A percentile compares a stretch with the other conserved stretches of the same genome.
phyloP scores from a whole-genome alignment of 2,113 vertebrate species.

The Pangasianodon hypophthalmus region DNA sequence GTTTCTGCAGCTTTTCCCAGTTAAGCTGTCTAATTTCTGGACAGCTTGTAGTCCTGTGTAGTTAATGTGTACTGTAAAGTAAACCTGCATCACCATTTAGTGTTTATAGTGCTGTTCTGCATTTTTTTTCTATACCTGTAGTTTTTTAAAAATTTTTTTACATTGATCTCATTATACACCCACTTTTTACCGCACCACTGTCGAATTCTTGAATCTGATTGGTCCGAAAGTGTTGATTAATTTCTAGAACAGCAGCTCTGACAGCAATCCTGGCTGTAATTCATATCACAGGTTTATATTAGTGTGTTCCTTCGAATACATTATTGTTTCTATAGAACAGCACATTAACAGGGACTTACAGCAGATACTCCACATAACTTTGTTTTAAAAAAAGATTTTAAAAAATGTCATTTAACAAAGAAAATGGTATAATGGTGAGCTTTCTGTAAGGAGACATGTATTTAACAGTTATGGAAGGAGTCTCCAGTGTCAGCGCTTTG shows the following conservation, averaged over 20 bases:
- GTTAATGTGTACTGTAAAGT: not conserved
- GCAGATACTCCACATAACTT: too few species aligned
- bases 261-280: not conserved
- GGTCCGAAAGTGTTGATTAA: not conserved
- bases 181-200: not conserved
- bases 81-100: not conserved
- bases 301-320: not conserved
- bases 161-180: not conserved
- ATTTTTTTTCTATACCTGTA: not conserved
- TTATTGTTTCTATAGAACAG: not conserved
- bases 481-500: too few species aligned
- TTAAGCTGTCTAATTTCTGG: not conserved
- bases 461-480: not conserved
- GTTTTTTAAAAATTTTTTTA: not conserved
- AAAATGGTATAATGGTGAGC: not conserved
- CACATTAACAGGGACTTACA: too few species aligned
- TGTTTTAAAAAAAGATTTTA: too few species aligned
- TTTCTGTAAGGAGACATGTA: not conserved
- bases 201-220: not conserved
- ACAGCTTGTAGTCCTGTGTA: not conserved
- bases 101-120: not conserved
- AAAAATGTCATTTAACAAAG: not conserved
- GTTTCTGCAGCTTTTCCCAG: not conserved
- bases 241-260: not conserved
- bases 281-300: not conserved